A percentile compares a stretch with the other conserved stretches of the same genome.
Conservation (phyloP, 2,888 invertebrate genomes). For the Nebria brevicollis region DNA sequence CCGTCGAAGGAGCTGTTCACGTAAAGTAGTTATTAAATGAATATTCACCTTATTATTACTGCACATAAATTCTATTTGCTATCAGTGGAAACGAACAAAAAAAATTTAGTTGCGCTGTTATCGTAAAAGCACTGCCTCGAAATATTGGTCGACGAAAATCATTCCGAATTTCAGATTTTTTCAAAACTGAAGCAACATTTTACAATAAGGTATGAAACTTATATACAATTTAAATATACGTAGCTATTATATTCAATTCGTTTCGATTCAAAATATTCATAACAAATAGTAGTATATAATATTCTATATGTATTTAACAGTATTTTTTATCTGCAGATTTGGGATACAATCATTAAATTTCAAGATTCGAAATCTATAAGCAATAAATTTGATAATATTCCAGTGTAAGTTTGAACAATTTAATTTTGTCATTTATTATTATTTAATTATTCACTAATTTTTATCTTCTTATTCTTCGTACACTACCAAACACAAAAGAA, state of each 20-base stretch:
- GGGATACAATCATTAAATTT: slow-evolving; percentile 64
- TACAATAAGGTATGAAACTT: slow-evolving; percentile 63
- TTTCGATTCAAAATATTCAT: too few species aligned
- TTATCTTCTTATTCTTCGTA: too few species aligned
- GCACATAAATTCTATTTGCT: slow-evolving; percentile 11
- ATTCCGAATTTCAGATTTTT: slow-evolving; percentile 74
- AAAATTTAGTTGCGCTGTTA: slow-evolving; percentile 62
- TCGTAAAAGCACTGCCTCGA: slow-evolving; percentile 75
- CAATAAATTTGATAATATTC: slow-evolving; percentile 53
- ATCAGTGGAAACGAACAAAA: slow-evolving; percentile 37
- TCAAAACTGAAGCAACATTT: slow-evolving; percentile 76
- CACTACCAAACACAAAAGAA: too few species aligned
- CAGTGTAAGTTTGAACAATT: slow-evolving; percentile 51
- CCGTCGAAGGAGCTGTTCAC: slow-evolving; percentile 64
- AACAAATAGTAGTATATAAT: too few species aligned
- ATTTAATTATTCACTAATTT: too few species aligned
- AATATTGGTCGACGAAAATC: slow-evolving; percentile 72
- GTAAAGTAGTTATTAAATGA: slow-evolving; percentile 49
- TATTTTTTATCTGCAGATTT: slow-evolving; percentile 55
- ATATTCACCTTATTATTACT: slow-evolving; percentile 24
- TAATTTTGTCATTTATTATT: too few species aligned
- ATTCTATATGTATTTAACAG: not conserved
- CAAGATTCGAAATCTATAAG: slow-evolving; percentile 54
- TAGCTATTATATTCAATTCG: too few species aligned
- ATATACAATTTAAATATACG: too few species aligned